Base-by-base conservation (phyloP, 2,888 invertebrate genomes). In the Drosophila demipolita region DNA sequence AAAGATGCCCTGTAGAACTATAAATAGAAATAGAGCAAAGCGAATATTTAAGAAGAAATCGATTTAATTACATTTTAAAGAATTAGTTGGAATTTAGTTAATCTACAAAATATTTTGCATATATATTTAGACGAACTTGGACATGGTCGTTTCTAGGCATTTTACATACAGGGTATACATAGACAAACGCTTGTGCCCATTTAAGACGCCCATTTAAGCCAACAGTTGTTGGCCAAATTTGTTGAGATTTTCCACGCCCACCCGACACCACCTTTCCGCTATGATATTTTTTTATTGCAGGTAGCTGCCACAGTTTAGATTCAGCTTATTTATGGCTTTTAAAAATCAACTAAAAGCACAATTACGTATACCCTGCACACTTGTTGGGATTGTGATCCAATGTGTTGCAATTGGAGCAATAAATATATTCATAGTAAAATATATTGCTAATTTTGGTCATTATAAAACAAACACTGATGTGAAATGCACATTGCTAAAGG, bases 181-280 rank as follows among this genome's bases (percentile, higher is more conserved):
- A 45, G 8, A 45, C 15, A 15, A 45, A 23, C 45, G 23, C 15
- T 15, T 45, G 23, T 23, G 45, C 45, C 23, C 23, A 23, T 23
- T 45, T 64, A 32, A 32, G 64, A 73, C 82, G 82, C 82, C 82
- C 82, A 85, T 80, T 83, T 82, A 52, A 66, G 70, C 60, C 73
- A 73, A 70, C 73, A 76, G 82, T 84, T 77, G 82, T 66, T 81
- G 78, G 57, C 81, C 68, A 72, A 64, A 76, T 76, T 67, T 65
- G 77, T 65, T 76, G 73, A 76, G 68, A 62, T 59, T 77, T 73
- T 52, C 67, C 75, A 78, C 79, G 78, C 74, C 74, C 70, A 67
- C 75, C 50, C 53, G 45, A 66, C 69, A 66, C 53, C 65, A 66
- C 53, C 70, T 60, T 66, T 62, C 52, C 54, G 73, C 50, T 23